phyloP scores from a whole-genome alignment of 1,140 invertebrate species.

The Drosophila murphyi region DNA sequence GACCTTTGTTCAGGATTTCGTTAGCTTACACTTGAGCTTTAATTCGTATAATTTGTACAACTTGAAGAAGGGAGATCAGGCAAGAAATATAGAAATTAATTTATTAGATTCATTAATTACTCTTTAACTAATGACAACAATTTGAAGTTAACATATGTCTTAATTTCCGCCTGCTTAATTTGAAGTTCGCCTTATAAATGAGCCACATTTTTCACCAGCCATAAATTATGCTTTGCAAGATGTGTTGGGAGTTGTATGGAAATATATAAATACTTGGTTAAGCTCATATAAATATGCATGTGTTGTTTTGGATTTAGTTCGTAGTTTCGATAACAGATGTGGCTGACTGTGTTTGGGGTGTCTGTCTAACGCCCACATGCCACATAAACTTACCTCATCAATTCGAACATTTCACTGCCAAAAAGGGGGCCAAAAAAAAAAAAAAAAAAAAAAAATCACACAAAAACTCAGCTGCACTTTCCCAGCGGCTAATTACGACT shows the following conservation, averaged over 20 bases:
- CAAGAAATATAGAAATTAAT: not conserved
- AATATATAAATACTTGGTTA: not conserved
- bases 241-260: not conserved
- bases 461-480: constrained; percentile 44
- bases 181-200: not conserved
- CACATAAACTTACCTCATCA: constrained; percentile 26
- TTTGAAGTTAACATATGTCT: not conserved
- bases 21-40: too few species aligned
- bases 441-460: not conserved
- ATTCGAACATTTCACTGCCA: constrained; percentile 46
- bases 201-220: not conserved
- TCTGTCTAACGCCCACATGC: constrained; percentile 27
- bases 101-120: constrained; percentile 4
- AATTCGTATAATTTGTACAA: too few species aligned
- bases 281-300: not conserved
- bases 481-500: constrained; percentile 51
- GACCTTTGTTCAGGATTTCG: too few species aligned
- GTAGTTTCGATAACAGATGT: constrained; percentile 25
- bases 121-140: constrained; percentile 1
- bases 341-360: constrained; percentile 17
- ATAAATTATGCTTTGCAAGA: constrained; percentile 1
- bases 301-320: constrained; percentile 1
- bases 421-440: constrained; percentile 2
- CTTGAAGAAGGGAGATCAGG: too few species aligned
- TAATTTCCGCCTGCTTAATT: not conserved